Conservation (phyloP, 2,888 invertebrate species). For the Pyrgus malvae region DNA sequence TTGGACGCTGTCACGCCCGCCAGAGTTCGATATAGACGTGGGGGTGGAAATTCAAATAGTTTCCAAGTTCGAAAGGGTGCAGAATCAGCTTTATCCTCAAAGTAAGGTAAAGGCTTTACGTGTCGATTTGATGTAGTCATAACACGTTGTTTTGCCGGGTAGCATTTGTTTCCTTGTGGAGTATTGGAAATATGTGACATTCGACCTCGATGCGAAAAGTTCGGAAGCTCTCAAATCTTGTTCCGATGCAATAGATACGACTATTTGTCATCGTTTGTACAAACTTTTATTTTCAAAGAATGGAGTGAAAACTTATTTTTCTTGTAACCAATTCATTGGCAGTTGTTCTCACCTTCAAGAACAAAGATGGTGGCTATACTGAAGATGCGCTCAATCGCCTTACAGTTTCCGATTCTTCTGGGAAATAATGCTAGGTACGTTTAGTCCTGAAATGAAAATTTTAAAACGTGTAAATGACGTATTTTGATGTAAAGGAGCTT, state of each 20-base stretch:
- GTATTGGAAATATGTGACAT: slow-evolving; percentile 7
- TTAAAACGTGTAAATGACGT: not conserved
- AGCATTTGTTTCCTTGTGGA: slow-evolving; percentile 3
- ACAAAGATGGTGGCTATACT: no score
- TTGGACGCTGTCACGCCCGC: slow-evolving; percentile 63
- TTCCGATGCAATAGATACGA: not conserved
- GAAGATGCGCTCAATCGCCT: no score
- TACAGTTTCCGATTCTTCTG: no score
- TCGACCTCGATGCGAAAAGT: slow-evolving; percentile 1
- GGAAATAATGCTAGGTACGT: not conserved
- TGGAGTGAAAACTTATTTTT: not conserved
- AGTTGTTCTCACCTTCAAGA: no score
- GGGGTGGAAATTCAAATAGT: slow-evolving; percentile 56
- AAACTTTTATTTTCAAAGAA: not conserved
- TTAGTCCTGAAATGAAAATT: not conserved
- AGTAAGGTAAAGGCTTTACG: slow-evolving; percentile 34
- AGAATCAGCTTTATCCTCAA: slow-evolving; percentile 16
- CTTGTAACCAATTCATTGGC: not conserved
- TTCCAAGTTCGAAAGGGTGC: slow-evolving; percentile 41
- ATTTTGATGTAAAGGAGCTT: not conserved
- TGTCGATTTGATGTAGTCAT: slow-evolving; percentile 48
- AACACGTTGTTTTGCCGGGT: slow-evolving; percentile 34
- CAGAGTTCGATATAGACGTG: slow-evolving; percentile 51
- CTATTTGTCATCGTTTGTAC: not conserved
- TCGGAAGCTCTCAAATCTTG: not conserved